Evolutionary conservation across 2,113 vertebrate species (phyloP).

Genomic region (Psittacus erithacus): DNA sequence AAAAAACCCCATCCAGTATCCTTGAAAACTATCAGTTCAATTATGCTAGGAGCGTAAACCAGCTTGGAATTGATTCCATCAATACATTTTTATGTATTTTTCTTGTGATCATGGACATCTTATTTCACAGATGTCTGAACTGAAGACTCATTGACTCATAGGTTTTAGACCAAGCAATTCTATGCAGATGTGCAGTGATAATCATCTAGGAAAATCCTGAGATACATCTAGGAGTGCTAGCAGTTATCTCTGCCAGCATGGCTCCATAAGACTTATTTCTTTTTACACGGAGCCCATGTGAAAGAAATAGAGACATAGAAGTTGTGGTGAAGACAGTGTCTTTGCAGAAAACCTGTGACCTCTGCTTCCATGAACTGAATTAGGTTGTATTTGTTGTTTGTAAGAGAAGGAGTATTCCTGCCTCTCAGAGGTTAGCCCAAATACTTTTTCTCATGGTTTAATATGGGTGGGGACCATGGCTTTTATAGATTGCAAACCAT

Average conservation of each 20-base stretch:
- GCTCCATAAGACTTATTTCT: background rate
- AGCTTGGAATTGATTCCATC: background rate
- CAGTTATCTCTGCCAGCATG: background rate
- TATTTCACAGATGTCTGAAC: background rate
- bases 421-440: background rate
- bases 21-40: background rate
- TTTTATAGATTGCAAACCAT: background rate
- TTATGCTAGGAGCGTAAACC: background rate
- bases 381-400: background rate
- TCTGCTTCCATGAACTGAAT: background rate
- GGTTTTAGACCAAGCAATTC: background rate
- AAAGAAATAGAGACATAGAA: background rate
- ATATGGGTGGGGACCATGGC: background rate
- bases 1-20: fast-evolving
- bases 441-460: background rate
- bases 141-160: background rate
- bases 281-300: background rate
- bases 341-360: background rate
- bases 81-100: background rate
- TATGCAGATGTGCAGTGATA: background rate
- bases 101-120: background rate
- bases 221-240: background rate
- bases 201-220: background rate
- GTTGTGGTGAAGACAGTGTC: background rate
- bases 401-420: background rate